These are phyloP conservation scores for Teleogryllus oceanicus DNA, from an alignment of 2,888 invertebrate genomes.

Conservation along the genomic window DNA sequence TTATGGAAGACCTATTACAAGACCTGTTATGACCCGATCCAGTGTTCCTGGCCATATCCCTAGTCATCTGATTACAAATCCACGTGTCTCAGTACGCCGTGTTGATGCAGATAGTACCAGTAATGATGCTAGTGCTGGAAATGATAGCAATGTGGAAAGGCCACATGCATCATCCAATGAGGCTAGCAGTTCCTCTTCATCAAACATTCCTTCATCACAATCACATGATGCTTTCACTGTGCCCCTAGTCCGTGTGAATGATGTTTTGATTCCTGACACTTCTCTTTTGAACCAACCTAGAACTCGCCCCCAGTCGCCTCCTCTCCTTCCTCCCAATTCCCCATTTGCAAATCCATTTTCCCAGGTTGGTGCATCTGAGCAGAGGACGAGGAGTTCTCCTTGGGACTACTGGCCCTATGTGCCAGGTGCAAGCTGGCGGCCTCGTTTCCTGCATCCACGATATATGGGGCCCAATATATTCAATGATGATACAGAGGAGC, in stretches of 20 bases:
- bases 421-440: slow-evolving; percentile 21
- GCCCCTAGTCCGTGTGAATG: slow-evolving; percentile 61
- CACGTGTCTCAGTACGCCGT: neutral
- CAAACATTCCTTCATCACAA: neutral
- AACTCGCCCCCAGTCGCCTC: slow-evolving; percentile 35
- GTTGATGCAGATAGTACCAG: neutral
- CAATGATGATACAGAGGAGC: slow-evolving; percentile 37
- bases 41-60: neutral
- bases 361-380: neutral
- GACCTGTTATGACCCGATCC: neutral
- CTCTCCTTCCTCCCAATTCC: slow-evolving; percentile 22
- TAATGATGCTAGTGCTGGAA: neutral
- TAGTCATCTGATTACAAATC: slow-evolving; percentile 7
- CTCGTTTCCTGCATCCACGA: slow-evolving; percentile 38
- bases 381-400: neutral
- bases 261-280: slow-evolving; percentile 46
- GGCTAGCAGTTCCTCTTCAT: neutral
- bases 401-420: neutral
- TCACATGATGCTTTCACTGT: slow-evolving; percentile 42
- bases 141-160: neutral
- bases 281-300: slow-evolving; percentile 30
- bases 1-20: neutral
- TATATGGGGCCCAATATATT: slow-evolving; percentile 33
- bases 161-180: neutral
- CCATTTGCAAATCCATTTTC: neutral